Base-by-base conservation (phyloP, 1,140 invertebrate genomes). In the Caerostris darwini region DNA sequence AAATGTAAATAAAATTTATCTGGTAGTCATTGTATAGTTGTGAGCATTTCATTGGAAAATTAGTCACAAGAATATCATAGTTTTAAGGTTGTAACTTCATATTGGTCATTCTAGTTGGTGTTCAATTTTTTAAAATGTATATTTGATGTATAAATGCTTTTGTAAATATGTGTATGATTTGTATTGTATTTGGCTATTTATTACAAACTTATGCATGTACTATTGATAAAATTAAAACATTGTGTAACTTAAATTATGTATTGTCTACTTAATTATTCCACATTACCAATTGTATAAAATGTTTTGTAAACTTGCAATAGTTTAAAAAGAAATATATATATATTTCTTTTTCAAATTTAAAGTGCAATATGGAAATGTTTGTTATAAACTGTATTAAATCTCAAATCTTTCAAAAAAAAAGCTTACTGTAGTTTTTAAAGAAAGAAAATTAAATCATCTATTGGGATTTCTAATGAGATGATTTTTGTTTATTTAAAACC, bases 101-200 rank as follows among this genome's bases (percentile, higher is more conserved):
- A 64, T 87, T 87, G 34, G 58, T 61, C 85, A 61, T 90, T 91
- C 54, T 82, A 69, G 53, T 64, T 88, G 57, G 57, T 58, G 69
- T 85, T 85, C 56, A 85, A 85, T 58, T 59, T 85, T 58, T 58
- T 81, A 50, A 50, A 59, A 10, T 85, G 56, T 85, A 85, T 59
- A 85, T 56, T 57, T 85, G 83, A 58, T 85, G 53, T 59, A 56
- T 59, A 57, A 85, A 88, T 64, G 7, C 54, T 91, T 77, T 61
- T 91, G 90, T 91, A 91, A 82, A 91, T 91, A 91, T 91, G 53
- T 90, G 86, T 88, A 88, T 88, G 61, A 59, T 71, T 91, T 91
- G 57, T 91, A 53, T 91, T 81, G 71, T 81, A 59, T 59, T 81
- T 81, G 61, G 69, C 69, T 59, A 81, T 91, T 91, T 91, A 91